Conservation (phyloP, 2,113 vertebrate genomes). For the Pomatorhinus ruficollis region DNA sequence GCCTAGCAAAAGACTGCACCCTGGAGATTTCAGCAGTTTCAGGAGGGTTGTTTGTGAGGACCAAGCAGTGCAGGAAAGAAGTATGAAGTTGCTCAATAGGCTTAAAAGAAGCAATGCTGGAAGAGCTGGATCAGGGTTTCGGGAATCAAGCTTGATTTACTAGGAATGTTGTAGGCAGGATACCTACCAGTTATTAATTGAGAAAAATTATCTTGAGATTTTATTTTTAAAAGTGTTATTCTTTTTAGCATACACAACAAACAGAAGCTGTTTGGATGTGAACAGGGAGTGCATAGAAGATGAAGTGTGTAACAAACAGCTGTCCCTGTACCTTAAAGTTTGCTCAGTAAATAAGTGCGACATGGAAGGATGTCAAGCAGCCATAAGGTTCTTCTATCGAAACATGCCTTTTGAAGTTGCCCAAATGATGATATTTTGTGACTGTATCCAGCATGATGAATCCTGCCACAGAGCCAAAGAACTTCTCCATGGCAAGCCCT, state of each 20-base stretch:
- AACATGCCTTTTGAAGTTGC: constrained; percentile 80
- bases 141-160: neutral
- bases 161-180: neutral
- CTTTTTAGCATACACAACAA: constrained; percentile 64
- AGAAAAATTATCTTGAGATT: neutral
- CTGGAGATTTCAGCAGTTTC: neutral
- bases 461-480: constrained; percentile 77
- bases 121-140: neutral
- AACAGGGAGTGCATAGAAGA: constrained; percentile 80
- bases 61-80: neutral
- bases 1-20: neutral
- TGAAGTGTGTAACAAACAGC: constrained; percentile 80
- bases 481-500: constrained; percentile 81
- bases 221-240: neutral
- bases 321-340: constrained; percentile 80
- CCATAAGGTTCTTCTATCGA: constrained; percentile 78
- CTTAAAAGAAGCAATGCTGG: neutral
- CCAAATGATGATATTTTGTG: constrained; percentile 85
- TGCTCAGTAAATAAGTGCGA: constrained; percentile 78
- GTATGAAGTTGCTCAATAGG: neutral
- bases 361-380: constrained; percentile 76
- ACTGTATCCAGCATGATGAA: constrained; percentile 78
- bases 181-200: neutral
- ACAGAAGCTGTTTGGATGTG: constrained; percentile 80
- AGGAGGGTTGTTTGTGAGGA: neutral